Base-by-base conservation (phyloP, 2,888 invertebrate species). In the Spisula subtruncata region DNA sequence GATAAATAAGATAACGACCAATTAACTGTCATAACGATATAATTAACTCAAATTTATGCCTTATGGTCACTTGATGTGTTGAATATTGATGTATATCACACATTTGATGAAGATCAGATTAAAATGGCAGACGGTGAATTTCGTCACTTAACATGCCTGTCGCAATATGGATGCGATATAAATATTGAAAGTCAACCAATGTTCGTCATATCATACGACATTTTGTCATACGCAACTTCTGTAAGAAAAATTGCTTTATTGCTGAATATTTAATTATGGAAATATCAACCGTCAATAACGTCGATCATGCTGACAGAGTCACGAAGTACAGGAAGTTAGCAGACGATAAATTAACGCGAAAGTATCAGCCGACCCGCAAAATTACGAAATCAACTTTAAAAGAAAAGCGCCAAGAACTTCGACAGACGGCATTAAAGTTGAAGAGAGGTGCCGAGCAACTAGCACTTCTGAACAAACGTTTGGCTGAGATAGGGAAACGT, bases 91-190 rank as follows among this genome's bases (percentile, higher is more conserved):
- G 71, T 71, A 71, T 71, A 25, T 71, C 71, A 71, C 71, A 71
- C 71, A 10, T 71, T 71, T 71, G 8, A n/a, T n/a, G 66, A 71
- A 25, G 6, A 29, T 71, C 25, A 71, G 32, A 29, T 71, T 29
- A 71, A 14, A 29, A 71, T 71, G 71, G 25, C 71, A 71, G 25
- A 71, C 71, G 71, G 71, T 71, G 71, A 71, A 10, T 10, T 71
- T 71, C 16, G 71, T 71, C 71, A 71, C 71, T 71, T 71, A 71
- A 6, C 41, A 20, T 71, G 71, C 25, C 71, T 71, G 71, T 29
- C 71, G 71, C 12, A 29, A 29, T 29, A 41, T 29, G 25, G 14
- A 25, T 32, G 8, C 71, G 10, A 25, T 71, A 29, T 71, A 71
- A 25, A 71, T 71, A 71, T 6, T 71, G 25, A 71, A 32, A 14